A percentile compares a stretch with the other conserved stretches of the same genome.
phyloP scores from a whole-genome alignment of 2,113 vertebrate species.

The Corythoichthys intestinalis region DNA sequence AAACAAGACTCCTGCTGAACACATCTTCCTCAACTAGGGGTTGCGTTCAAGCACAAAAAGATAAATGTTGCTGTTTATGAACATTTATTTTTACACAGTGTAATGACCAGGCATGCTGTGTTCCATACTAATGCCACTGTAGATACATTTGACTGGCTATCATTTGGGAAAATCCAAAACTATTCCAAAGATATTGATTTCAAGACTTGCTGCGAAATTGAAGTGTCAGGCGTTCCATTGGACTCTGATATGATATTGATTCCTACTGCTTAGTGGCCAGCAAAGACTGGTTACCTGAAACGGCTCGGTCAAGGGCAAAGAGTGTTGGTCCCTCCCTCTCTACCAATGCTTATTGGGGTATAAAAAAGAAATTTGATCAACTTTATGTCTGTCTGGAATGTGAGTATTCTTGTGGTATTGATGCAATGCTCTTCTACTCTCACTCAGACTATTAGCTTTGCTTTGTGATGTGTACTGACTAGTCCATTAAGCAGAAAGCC shows the following conservation, averaged over 20 bases:
- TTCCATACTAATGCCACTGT: constrained; percentile 58
- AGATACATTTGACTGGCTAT: constrained; percentile 56
- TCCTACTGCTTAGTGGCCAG: constrained; percentile 52
- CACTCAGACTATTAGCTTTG: constrained; percentile 31
- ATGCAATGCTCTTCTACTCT: constrained; percentile 1
- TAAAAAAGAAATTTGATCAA: constrained; percentile 61
- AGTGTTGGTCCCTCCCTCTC: constrained; percentile 1
- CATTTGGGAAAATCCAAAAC: constrained; percentile 64
- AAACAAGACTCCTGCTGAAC: constrained; percentile 38
- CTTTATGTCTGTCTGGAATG: constrained; percentile 31
- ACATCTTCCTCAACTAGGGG: constrained; percentile 62
- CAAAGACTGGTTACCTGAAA: constrained; percentile 58
- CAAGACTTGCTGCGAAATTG: constrained; percentile 75
- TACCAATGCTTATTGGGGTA: constrained; percentile 51
- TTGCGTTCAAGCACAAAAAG: constrained; percentile 40
- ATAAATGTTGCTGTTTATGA: constrained; percentile 52
- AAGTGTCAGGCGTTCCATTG: constrained; percentile 77
- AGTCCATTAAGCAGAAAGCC: constrained; percentile 27
- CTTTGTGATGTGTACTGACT: constrained; percentile 29
- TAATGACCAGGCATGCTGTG: constrained; percentile 55
- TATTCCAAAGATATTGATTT: constrained; percentile 72
- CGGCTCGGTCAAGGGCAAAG: constrained; percentile 1
- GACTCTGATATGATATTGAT: constrained; percentile 83
- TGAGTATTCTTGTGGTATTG: constrained; percentile 11
- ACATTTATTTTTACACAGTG: constrained; percentile 63